A percentile compares a stretch with the other conserved stretches of the same genome.
Evolutionary conservation across 2,113 vertebrate genomes (phyloP).

Genomic region (Carettochelys insculpta): DNA sequence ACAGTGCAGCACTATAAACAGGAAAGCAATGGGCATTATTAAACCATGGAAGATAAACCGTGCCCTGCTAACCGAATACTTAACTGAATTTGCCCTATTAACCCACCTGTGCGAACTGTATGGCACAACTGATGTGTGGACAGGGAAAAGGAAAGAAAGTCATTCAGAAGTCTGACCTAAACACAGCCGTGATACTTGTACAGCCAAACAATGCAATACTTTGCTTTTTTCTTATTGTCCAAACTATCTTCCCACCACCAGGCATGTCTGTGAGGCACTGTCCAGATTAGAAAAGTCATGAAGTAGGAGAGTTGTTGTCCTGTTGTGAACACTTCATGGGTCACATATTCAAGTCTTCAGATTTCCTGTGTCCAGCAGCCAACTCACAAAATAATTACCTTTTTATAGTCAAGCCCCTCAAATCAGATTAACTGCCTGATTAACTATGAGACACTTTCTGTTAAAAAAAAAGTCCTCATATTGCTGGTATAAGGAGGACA

Average conservation of each 20-base stretch:
- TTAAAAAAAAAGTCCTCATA: not conserved
- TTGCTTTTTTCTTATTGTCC: not conserved
- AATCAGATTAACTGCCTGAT: not conserved
- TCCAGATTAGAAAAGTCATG: not conserved
- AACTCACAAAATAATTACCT: not conserved
- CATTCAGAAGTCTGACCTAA: accelerated
- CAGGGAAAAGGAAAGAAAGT: not conserved
- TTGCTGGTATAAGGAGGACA: not conserved
- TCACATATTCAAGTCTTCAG: not conserved
- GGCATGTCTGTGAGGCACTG: not conserved
- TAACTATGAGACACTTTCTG: not conserved
- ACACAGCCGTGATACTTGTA: not conserved
- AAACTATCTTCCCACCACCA: not conserved
- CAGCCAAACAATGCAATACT: not conserved
- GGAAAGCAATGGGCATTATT: not conserved
- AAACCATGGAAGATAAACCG: not conserved
- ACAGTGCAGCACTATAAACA: accelerated
- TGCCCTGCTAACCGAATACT: accelerated
- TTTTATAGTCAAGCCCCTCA: not conserved
- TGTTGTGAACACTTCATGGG: not conserved
- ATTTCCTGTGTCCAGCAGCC: not conserved
- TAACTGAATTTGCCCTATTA: not conserved
- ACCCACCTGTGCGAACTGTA: not conserved
- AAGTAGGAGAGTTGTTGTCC: not conserved
- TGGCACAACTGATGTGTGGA: not conserved